Evolutionary conservation across 2,888 invertebrate species (phyloP).

Genomic region (Drosophila birchii): DNA sequence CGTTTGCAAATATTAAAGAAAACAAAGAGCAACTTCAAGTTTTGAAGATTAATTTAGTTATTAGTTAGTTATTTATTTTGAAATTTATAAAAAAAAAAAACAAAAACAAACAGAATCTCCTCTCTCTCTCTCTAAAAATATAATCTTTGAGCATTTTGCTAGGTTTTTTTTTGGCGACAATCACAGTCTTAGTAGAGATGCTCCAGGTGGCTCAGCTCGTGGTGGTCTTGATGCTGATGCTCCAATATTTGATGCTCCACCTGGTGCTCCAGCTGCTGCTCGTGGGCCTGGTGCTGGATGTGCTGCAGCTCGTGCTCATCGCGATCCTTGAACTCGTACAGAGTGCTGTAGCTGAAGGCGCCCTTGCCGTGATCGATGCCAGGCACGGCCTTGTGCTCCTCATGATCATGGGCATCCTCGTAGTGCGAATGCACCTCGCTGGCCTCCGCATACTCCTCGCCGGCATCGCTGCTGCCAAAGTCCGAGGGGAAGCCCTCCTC

Average conservation of each 20-base stretch:
- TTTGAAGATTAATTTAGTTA: background rate
- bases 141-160: constrained; percentile 37
- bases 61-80: constrained; percentile 15
- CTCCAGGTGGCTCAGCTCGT: constrained; percentile 46
- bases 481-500: constrained; percentile 75
- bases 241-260: constrained; percentile 42
- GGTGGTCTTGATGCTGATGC: constrained; percentile 48
- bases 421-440: constrained; percentile 62
- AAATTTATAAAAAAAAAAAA: background rate
- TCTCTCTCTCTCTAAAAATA: background rate
- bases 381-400: constrained; percentile 71
- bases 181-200: constrained; percentile 45
- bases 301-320: constrained; percentile 64
- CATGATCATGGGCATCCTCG: constrained; percentile 40
- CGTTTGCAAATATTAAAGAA: too few species aligned
- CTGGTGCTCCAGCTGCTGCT: constrained; percentile 65
- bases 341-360: constrained; percentile 82
- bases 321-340: constrained; percentile 80
- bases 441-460: constrained; percentile 71
- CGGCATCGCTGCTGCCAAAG: constrained; percentile 64
- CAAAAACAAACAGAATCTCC: constrained; percentile 29
- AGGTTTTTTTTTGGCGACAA: constrained; percentile 17
- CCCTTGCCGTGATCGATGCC: constrained; percentile 84
- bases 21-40: too few species aligned
- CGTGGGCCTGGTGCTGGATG: constrained; percentile 62